Conservation (phyloP, 2,113 vertebrate species). For the Mustela nigripes region DNA sequence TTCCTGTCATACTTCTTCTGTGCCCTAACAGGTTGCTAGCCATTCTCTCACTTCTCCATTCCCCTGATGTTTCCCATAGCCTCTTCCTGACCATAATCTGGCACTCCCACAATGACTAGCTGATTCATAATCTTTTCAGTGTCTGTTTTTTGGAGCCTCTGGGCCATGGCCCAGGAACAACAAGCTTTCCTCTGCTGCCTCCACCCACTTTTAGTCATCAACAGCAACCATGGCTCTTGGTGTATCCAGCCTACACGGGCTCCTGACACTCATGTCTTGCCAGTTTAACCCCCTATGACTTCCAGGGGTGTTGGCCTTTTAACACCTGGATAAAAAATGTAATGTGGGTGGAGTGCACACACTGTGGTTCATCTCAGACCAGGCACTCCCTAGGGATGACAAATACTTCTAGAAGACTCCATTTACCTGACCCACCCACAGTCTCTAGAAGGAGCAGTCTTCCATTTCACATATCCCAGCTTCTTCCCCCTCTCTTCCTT, state of each 20-base stretch:
- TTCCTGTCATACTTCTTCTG: background rate
- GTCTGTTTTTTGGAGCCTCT: constrained; percentile 22
- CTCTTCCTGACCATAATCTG: constrained; percentile 38
- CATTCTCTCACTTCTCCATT: background rate
- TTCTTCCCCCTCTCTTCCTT: accelerated
- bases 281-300: constrained; percentile 40
- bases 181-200: background rate
- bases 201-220: constrained; percentile 61
- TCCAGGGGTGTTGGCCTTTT: constrained; percentile 68
- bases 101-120: background rate
- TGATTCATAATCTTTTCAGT: constrained; percentile 46
- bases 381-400: constrained; percentile 59
- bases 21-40: background rate
- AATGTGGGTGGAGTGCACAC: constrained; percentile 51
- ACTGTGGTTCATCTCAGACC: constrained; percentile 43
- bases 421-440: constrained; percentile 8
- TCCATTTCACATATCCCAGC: background rate
- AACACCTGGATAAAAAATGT: constrained; percentile 73
- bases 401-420: constrained; percentile 29
- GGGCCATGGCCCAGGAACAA: constrained; percentile 15
- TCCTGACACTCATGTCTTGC: background rate
- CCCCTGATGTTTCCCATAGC: background rate
- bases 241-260: background rate
- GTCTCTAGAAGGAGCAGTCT: background rate
- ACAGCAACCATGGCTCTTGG: background rate